Conservation (phyloP, 92 coral and sea anemone genomes). For the Heliopora coerulea region DNA sequence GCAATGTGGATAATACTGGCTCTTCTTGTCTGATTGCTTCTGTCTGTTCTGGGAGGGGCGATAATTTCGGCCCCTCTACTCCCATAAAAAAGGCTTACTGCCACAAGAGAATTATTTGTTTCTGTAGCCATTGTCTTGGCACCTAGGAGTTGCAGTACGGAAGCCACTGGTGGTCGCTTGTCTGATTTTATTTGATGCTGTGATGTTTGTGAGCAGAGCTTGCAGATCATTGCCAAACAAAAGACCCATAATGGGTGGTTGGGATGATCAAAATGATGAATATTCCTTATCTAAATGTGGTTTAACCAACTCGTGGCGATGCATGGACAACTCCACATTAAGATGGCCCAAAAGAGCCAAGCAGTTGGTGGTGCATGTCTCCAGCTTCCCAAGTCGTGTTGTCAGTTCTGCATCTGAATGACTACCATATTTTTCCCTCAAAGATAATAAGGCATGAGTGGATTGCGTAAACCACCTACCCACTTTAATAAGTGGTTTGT, state of each 20-base stretch:
- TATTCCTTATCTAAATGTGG: conserved; percentile 20
- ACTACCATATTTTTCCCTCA: neutral
- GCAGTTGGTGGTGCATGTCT: conserved; percentile 2
- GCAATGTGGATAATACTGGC: neutral
- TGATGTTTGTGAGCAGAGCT: neutral
- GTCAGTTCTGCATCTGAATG: conserved; percentile 23
- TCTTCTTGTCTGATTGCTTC: neutral
- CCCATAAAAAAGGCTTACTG: neutral
- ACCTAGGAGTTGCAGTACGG: neutral
- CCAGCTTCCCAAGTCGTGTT: neutral
- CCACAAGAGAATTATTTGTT: too few species aligned
- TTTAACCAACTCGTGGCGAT: conserved; percentile 11
- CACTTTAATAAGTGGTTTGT: conserved; percentile 17
- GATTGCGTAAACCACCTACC: conserved; percentile 1
- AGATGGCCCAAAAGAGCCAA: conserved; percentile 7
- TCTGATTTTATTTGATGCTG: conserved; percentile 25
- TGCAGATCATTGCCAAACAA: conserved; percentile 24
- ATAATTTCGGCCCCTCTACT: neutral
- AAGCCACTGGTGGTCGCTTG: conserved; percentile 4
- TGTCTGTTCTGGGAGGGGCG: neutral
- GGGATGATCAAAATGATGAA: conserved; percentile 4
- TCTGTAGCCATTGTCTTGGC: neutral
- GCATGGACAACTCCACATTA: neutral
- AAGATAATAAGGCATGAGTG: conserved; percentile 4
- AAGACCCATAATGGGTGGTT: conserved; percentile 12